These are phyloP conservation scores for Alcedo quadribrachys DNA, from an alignment of 2,797 vertebrate genomes.

Conservation along the genomic window DNA sequence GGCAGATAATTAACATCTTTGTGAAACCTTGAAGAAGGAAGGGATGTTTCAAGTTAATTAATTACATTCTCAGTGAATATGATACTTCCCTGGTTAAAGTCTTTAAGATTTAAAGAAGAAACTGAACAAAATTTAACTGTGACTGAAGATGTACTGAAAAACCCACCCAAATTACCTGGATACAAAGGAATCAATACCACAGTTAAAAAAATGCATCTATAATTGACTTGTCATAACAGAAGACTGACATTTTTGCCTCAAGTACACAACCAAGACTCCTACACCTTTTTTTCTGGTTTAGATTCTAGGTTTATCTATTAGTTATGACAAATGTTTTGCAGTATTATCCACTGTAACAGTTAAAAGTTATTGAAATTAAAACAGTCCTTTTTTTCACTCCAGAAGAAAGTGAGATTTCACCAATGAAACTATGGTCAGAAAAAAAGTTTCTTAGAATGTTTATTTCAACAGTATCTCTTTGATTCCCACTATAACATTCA, in stretches of 20 bases:
- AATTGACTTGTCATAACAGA: not conserved
- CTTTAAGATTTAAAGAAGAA: not conserved
- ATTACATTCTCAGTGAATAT: constrained; percentile 20
- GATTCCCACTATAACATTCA: not conserved
- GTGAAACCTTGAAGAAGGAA: not conserved
- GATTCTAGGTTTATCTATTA: not conserved
- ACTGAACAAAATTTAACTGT: not conserved
- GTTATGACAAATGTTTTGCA: not conserved
- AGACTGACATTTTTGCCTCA: not conserved
- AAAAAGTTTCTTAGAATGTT: not conserved
- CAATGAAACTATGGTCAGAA: not conserved
- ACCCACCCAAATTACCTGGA: not conserved
- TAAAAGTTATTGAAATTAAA: not conserved
- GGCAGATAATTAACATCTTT: not conserved
- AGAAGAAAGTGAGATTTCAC: not conserved
- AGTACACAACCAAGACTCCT: not conserved
- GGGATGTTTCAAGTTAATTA: constrained; percentile 46
- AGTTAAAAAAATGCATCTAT: not conserved
- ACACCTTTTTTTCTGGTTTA: not conserved
- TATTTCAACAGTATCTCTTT: not conserved
- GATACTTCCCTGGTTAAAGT: not conserved
- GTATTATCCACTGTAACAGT: not conserved
- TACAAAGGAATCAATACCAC: not conserved
- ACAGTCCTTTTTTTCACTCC: not conserved
- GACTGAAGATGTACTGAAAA: not conserved